Percentiles rank a stretch among this genome's conserved stretches.
phyloP scores from a whole-genome alignment of 1,140 invertebrate genomes.

The Myzus persicae region DNA sequence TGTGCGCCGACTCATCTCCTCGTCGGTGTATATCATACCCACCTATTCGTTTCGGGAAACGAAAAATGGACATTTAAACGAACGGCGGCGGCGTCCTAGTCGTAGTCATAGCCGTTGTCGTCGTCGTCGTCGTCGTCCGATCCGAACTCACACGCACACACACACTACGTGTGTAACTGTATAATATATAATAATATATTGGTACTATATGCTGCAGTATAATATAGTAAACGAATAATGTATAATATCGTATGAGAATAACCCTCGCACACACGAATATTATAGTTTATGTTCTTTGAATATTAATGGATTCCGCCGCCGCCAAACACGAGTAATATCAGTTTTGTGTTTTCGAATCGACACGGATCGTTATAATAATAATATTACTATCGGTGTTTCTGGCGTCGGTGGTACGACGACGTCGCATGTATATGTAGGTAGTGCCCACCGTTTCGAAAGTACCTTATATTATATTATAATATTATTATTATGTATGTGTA shows the following conservation, averaged over 20 bases:
- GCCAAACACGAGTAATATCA: not conserved
- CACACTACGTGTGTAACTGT: not conserved
- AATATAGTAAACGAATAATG: conserved; percentile 1
- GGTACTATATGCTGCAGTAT: not conserved
- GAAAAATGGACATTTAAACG: conserved; percentile 27
- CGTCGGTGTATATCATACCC: not conserved
- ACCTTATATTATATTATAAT: not conserved
- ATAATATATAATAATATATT: not conserved
- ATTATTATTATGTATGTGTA: not conserved
- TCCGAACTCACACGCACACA: not conserved
- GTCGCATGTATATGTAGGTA: not conserved
- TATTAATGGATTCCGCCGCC: conserved; percentile 30
- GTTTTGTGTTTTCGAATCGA: conserved; percentile 16
- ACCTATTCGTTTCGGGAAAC: not conserved
- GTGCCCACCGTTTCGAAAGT: conserved; percentile 11
- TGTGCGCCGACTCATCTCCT: not conserved
- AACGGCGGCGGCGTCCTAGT: not conserved
- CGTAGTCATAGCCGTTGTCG: no score
- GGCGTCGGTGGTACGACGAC: not conserved
- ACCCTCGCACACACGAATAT: not conserved
- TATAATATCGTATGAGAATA: not conserved
- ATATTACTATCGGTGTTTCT: not conserved
- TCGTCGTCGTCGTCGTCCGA: not conserved
- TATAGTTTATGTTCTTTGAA: conserved; percentile 43
- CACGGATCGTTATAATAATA: conserved; percentile 9